phyloP scores from a whole-genome alignment of 2,797 vertebrate species.

The Cygnus olor region DNA sequence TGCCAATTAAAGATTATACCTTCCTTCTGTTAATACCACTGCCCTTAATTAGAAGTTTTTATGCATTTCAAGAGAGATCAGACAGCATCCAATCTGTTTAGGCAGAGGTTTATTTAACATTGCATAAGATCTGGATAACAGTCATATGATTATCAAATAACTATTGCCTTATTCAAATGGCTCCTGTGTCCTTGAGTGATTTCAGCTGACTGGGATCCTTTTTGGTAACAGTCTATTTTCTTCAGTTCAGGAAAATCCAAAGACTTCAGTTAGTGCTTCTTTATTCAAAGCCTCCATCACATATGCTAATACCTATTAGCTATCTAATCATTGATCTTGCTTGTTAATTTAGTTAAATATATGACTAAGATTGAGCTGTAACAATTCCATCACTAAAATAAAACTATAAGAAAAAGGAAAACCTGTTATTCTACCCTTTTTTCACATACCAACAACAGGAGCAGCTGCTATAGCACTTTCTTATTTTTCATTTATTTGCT shows the following conservation, averaged over 20 bases:
- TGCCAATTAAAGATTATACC: slow-evolving; percentile 25
- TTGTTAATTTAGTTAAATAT: not conserved
- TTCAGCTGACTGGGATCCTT: not conserved
- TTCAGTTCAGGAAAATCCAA: not conserved
- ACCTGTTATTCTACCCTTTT: not conserved
- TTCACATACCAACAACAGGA: not conserved
- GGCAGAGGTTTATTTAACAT: slow-evolving; percentile 45
- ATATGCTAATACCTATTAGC: not conserved
- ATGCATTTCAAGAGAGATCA: slow-evolving; percentile 9
- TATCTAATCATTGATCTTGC: not conserved
- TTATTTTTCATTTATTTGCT: not conserved
- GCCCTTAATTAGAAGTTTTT: slow-evolving; percentile 42
- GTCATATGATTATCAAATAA: not conserved
- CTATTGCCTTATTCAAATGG: not conserved
- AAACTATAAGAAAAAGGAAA: not conserved
- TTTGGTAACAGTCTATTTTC: not conserved
- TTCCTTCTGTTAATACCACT: slow-evolving; percentile 24
- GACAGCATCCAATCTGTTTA: slow-evolving; percentile 50
- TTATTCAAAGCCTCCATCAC: not conserved
- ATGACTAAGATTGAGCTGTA: not conserved
- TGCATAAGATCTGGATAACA: not conserved
- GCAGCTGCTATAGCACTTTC: not conserved
- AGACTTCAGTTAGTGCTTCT: not conserved
- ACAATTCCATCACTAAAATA: not conserved
- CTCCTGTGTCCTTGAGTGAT: slow-evolving; percentile 8